phyloP scores from a whole-genome alignment of 2,888 invertebrate genomes.

The Sesia apiformis region DNA sequence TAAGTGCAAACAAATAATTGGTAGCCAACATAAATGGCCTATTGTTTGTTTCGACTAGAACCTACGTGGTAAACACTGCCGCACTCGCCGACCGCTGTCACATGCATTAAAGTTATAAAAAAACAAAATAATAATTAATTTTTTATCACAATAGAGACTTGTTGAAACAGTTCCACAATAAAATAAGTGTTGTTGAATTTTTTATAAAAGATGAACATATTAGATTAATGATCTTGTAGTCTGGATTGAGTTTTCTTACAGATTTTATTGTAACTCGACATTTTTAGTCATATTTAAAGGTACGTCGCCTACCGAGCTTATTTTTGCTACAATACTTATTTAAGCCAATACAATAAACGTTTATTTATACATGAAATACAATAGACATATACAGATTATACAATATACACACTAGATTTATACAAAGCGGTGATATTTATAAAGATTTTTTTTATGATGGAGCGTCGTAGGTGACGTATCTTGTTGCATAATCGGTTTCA shows the following conservation, averaged over 20 bases:
- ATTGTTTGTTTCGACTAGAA: conserved; percentile 39
- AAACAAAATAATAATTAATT: conserved; percentile 24
- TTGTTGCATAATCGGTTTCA: conserved; percentile 44
- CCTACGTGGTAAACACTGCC: conserved; percentile 51
- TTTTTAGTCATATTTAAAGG: conserved; percentile 20
- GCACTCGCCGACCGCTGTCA: conserved; percentile 69
- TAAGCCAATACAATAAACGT: conserved; percentile 45
- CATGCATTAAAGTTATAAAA: conserved; percentile 18
- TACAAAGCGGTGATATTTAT: conserved; percentile 59
- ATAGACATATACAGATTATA: conserved; percentile 3
- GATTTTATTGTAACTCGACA: conserved; percentile 62
- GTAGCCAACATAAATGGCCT: conserved; percentile 70
- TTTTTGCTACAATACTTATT: conserved; percentile 66
- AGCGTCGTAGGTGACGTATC: conserved; percentile 50
- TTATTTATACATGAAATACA: conserved; percentile 45
- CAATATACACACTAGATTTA: conserved; percentile 46
- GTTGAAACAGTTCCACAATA: conserved; percentile 69
- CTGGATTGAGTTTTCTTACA: conserved; percentile 70
- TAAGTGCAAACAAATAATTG: conserved; percentile 55
- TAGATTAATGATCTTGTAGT: conserved; percentile 73
- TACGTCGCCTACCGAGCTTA: conserved; percentile 56
- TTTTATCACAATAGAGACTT: conserved; percentile 67
- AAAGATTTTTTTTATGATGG: conserved; percentile 39
- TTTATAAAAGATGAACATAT: conserved; percentile 70
- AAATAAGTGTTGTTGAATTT: conserved; percentile 73